Evolutionary conservation across 1,140 invertebrate genomes (phyloP), one percentile per base, ranked within the genome.

Genomic region (Drosophila sechellia): DNA sequence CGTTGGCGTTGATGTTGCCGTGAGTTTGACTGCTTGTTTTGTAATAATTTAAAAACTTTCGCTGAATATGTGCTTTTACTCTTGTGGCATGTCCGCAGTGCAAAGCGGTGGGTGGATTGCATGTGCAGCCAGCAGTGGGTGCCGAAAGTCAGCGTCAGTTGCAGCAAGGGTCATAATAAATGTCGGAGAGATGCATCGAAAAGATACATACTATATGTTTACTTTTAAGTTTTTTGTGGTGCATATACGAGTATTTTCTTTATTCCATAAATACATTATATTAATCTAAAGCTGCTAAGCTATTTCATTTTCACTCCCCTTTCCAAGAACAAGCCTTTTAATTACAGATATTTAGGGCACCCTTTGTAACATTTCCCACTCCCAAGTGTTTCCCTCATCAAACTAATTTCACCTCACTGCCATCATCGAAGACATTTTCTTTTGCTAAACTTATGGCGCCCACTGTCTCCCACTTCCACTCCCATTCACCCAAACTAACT

Each of bases 31-130:
- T 81, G 78, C 83, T 87, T 81, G 83, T 81, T 86, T 87, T 81
- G 83, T 63, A 86, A 86, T 87, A 87, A 86, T 86, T 86, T 86
- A 87, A 70, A 83, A 86, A 86, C 83, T 86, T 86, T 86, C 83
- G 83, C 83, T 86, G 79, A 86, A 79, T 86, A 53, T 86, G 76
- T 87, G 84, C 63, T 83, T 77, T 87, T 79, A 75, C 83, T 76
- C 52, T 79, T 81, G 83, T 61, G 78, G 83, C 74, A 63, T 68
- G 61, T 72, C 49, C 59, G 59, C 12, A 22, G 5, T 37, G 31
- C 17, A 50, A 74, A 66, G 52, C 54, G 59, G 59, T 45, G 78
- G 48, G 56, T 57, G 45, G 11, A 17, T 40, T 48, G 64, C 77
- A 74, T 73, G 77, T 70, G 73, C 59, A 71, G 43, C 40, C 25